Percentiles rank a stretch among this genome's conserved stretches.
Evolutionary conservation across 2,888 invertebrate species (phyloP).

Genomic region (Drosophila ustulata): DNA sequence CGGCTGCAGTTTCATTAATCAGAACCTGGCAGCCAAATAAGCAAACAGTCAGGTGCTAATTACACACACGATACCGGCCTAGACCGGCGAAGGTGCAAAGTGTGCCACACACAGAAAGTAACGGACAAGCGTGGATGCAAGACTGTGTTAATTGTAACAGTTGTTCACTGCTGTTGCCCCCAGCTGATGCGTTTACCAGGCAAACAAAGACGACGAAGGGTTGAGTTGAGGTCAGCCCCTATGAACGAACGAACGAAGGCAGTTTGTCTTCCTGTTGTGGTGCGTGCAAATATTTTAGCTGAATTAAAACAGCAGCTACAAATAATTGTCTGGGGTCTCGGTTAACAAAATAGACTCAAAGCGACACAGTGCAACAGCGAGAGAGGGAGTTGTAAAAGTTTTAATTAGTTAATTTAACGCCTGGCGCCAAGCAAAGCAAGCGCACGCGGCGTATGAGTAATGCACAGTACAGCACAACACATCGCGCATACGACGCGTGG

Average conservation of each 20-base stretch:
- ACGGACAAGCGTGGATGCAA: slow-evolving; percentile 42
- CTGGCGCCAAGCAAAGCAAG: slow-evolving; percentile 61
- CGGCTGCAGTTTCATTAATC: slow-evolving; percentile 59
- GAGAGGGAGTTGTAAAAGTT: slow-evolving; percentile 60
- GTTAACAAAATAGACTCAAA: slow-evolving; percentile 33
- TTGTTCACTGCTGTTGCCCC: slow-evolving; percentile 46
- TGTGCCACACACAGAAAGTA: slow-evolving; percentile 26
- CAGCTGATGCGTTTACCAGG: slow-evolving; percentile 56
- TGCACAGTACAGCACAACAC: slow-evolving; percentile 33
- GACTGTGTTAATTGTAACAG: slow-evolving; percentile 72
- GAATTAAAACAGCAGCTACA: slow-evolving; percentile 67
- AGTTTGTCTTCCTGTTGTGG: slow-evolving; percentile 32
- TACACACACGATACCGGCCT: slow-evolving; percentile 57
- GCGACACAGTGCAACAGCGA: slow-evolving; percentile 6
- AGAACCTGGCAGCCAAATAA: slow-evolving; percentile 38
- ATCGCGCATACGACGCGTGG: slow-evolving; percentile 32
- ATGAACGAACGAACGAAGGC: slow-evolving; percentile 4
- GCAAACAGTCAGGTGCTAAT: slow-evolving; percentile 67
- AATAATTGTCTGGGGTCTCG: slow-evolving; percentile 68
- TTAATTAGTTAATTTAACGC: slow-evolving; percentile 80
- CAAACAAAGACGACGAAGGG: slow-evolving; percentile 18
- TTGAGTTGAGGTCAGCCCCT: slow-evolving; percentile 42
- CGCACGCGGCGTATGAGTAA: slow-evolving; percentile 69
- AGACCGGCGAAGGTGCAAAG: slow-evolving; percentile 37
- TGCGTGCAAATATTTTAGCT: slow-evolving; percentile 61